Base-by-base conservation (phyloP, 2,113 vertebrate species). In the Mesocricetus auratus region DNA sequence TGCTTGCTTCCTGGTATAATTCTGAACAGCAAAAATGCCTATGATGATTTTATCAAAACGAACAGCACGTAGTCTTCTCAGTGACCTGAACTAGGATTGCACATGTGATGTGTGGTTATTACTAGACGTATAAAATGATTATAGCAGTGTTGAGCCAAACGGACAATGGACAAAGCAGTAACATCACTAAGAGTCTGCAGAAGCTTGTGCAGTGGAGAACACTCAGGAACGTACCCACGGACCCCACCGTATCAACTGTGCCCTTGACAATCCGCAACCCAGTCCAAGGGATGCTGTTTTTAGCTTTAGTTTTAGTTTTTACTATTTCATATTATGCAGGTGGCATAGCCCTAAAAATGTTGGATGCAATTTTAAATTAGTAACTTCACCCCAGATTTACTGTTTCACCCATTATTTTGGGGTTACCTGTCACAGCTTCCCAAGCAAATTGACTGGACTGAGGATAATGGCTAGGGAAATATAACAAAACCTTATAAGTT, bases 61-160 rank as follows among this genome's bases (percentile, higher is more conserved):
- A 86, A 92, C 1, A 92, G 64, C 33, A 56, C 6, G 16, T 58
- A 21, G 5, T 93, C 1, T 86, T 82, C 82, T 94, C 86, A 64
- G 91, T 94, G 71, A 94, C 89, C 53, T 93, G 91, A 39, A 91
- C 93, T 96, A 92, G 91, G 64, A 91, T 69, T 85, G 53, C 85
- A 91, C 31, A 69, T 16, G 66, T 42, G 94, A 94, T 73, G 58
- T 74, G 82, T 86, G 45, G 58, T 87, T 62, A 89, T 86, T 69
- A 89, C 73, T 89, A 92, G 89, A 74, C 42, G 92, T 56, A 93
- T 33, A 74, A 90, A 79, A 88, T 78, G 22, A 86, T 42, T 36
- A 31, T 42, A 90, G 83, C 89, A 94, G 78, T 79, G 33, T 31
- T 64, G 89, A 91, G 77, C 26, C 53, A 16, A 73, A 92, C 68